Evolutionary conservation across 2,888 invertebrate species (phyloP), one percentile per base, ranked within the genome.

Genomic region (Apantesis nais): DNA sequence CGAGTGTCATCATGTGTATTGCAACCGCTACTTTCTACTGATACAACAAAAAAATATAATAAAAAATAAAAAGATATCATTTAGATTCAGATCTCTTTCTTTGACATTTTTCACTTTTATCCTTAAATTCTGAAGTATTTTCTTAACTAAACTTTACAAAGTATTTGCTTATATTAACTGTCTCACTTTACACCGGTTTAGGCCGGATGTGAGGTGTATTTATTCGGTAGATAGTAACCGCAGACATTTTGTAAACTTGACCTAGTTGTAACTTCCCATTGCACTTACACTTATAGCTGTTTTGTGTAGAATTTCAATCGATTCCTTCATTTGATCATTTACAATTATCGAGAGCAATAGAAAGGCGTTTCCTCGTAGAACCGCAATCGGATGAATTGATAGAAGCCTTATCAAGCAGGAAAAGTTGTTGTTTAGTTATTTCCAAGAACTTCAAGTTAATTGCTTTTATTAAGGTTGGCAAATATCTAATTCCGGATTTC

Each of bases 281-380:
- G 16, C 65, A 65, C 41, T 52, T 39, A 58, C 31, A 63, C 41
- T 58, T 70, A 37, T 52, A 3, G 48, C 14, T 44, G 61, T 66
- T 68, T 55, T 68, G 62, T 31, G 60, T 66, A 55, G 68, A 62
- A 72, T 68, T 61, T 72, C 44, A 68, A 68, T 68, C 44, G 60
- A 71, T 64, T 68, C 48, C 48, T 52, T 52, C n/a, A 52, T n/a
- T 52, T n/a, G n/a, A 52, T 52, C 61, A 37, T 31, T 68, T 34
- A 68, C 41, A 65, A 67, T 60, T 71, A 68, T 68, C 58, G 68
- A 72, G 72, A 68, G 44, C 68, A 72, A 55, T 72, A 66, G 72
- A 72, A 72, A 72, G 68, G 62, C 31, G 68, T 68, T 72, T 68
- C 65, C 68, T 68, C 58, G 64, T 71, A 66, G 22, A 55, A 14